These are phyloP conservation scores for Liparis tanakae DNA, from an alignment of 2,797 vertebrate genomes.

Conservation along the genomic window DNA sequence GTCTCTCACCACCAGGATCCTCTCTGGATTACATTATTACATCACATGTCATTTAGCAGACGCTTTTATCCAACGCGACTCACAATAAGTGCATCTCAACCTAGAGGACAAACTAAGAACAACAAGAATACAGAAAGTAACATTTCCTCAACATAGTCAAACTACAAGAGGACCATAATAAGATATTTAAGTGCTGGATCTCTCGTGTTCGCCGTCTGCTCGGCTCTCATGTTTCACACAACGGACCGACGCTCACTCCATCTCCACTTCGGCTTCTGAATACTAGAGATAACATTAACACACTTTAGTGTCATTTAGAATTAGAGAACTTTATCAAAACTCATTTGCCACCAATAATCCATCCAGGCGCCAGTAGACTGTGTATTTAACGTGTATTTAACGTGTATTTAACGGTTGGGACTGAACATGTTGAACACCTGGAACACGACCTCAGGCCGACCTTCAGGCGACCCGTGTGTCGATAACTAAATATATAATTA, in stretches of 20 bases:
- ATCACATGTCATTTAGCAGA: too few relatives aligned
- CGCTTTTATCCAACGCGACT: too few relatives aligned
- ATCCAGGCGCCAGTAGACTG: too few relatives aligned
- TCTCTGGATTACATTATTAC: not conserved
- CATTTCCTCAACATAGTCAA: too few relatives aligned
- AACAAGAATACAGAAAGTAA: too few relatives aligned
- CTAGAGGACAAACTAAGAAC: too few relatives aligned
- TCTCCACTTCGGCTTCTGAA: conserved; percentile 3
- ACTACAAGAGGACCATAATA: too few relatives aligned
- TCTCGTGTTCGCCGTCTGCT: too few relatives aligned
- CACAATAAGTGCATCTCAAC: too few relatives aligned
- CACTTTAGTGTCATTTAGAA: not conserved
- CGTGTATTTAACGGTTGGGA: conserved; percentile 4
- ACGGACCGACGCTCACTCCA: conserved; percentile 21
- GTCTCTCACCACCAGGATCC: conserved; percentile 53
- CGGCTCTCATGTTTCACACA: conserved; percentile 21
- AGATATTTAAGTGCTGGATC: too few relatives aligned
- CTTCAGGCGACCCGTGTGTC: not conserved
- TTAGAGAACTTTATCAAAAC: too few relatives aligned
- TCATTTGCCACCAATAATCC: too few relatives aligned
- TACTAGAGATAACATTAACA: conserved; percentile 19
- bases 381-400: not conserved
- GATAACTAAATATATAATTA: not conserved
- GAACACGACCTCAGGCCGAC: not conserved
- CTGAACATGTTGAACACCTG: not conserved